Evolutionary conservation across 1,140 invertebrate species (phyloP), one percentile per base, ranked within the genome.

Genomic region (Drosophila subobscura): DNA sequence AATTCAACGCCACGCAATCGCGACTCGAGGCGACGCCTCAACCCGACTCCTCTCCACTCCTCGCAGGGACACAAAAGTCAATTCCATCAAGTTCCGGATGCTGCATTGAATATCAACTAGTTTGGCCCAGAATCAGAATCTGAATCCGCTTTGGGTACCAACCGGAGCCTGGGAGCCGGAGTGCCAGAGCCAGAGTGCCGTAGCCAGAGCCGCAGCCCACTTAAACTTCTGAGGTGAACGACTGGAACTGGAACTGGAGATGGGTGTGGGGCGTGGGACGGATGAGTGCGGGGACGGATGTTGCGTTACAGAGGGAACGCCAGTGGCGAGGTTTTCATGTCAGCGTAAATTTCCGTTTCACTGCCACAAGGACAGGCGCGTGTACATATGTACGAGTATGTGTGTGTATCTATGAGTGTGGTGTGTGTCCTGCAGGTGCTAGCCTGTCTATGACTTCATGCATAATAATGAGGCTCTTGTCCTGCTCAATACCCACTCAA

Each of bases 21-120:
- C 76, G 64, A 54, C 50, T 56, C 47, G 44, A 49, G 25, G 47
- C 25, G 40, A 60, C 49, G 52, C 12, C 44, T 16, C 29, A 4
- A 41, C n/a, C 5, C 25, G 5, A 37, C 2, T 25, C 7, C n/a
- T 12, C n/a, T 42, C 8, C 27, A 25, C 40, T 22, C 8, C 27
- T 25, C 12, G 40, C 16, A 54, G 50, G 66, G 64, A 74, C 72
- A 74, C 81, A 81, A 81, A 88, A 85, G 81, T 85, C 81, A 88
- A 88, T 85, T 85, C 81, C 81, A 85, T 81, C 81, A 85, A 72
- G 81, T 85, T 86, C 74, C 81, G 83, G 81, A 61, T 86, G 81
- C 77, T 78, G 81, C 81, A 86, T 85, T 86, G 81, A 85, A 85
- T 85, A 85, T 71, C 81, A 85, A 85, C 77, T 86, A 85, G 81